Evolutionary conservation across 2,888 invertebrate genomes (phyloP), one percentile per base, ranked within the genome.

Genomic region (Bugulina stolonifera): DNA sequence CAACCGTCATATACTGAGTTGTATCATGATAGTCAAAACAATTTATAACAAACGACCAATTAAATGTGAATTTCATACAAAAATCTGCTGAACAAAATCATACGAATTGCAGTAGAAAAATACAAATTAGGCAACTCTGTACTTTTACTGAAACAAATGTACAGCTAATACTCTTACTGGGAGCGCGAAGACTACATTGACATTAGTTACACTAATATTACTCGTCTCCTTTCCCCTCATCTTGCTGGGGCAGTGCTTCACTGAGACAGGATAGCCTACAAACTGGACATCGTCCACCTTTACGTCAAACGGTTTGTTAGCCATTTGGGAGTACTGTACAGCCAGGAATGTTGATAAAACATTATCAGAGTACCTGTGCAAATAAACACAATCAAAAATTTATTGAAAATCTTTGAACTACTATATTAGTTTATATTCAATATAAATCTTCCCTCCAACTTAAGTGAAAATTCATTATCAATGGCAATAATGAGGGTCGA

Each of bases 271-370:
- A 84, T 94, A 95, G 0, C 96, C 94, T 18, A 97, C 93, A 86
- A 97, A 97, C 64, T 95, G 87, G 0, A 96, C 93, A 87, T 96
- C 94, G 85, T 97, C 95, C 0, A 97, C 91, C 88, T 96, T 95
- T 0, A 96, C 86, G 83, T 95, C 95, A 86, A 97, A 94, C 82
- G 94, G 94, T 75, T 91, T 88, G 80, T 93, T 93, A 81, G 93
- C 94, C 27, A 96, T 85, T 79, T 93, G 93, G 14, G 91, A 89
- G 1, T 90, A 89, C 69, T 94, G 94, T 0, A 95, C 94, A 3
- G 81, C 80, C 54, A 84, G 75, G 27, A 83, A 75, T 69, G 77
- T 79, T 1, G 80, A 80, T 35, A 83, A 73, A 23, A 77, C 80
- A 27, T 74, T 72, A 64, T 77, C 77, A 5, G 74, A 77, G 70